Evolutionary conservation across 2,113 vertebrate genomes (phyloP).

Genomic region (Carassius auratus): DNA sequence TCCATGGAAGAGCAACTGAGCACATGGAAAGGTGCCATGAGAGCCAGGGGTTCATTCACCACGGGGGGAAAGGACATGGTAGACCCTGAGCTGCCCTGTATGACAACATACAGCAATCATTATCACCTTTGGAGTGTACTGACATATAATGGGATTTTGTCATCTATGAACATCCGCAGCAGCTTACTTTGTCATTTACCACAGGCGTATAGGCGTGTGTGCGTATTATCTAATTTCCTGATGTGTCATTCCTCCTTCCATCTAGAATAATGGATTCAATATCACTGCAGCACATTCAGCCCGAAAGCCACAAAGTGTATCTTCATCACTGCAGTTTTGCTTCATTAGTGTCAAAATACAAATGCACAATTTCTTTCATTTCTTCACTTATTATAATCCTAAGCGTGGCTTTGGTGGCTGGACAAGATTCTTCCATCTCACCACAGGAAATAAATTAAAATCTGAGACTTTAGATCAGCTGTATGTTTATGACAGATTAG

Average conservation of each 20-base stretch:
- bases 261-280: not conserved
- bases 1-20: conserved; percentile 66
- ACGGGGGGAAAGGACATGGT: conserved; percentile 26
- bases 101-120: conserved; percentile 22
- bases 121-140: conserved; percentile 12
- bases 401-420: conserved; percentile 16
- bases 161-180: not conserved
- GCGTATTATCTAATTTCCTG: conserved; percentile 3
- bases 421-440: conserved; percentile 15
- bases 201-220: not conserved
- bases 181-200: conserved; percentile 22
- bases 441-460: conserved; percentile 9
- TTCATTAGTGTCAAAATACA: not conserved
- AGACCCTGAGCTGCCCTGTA: conserved; percentile 17
- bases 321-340: not conserved
- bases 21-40: conserved; percentile 48
- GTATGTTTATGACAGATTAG: not conserved
- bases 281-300: not conserved
- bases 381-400: not conserved
- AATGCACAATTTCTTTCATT: not conserved
- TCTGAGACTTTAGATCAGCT: conserved; percentile 15
- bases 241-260: conserved; percentile 10
- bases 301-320: not conserved
- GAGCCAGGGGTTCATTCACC: conserved; percentile 51
- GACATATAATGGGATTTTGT: not conserved